Conservation (phyloP, 2,797 vertebrate genomes). For the Gallinago nigripennis region DNA sequence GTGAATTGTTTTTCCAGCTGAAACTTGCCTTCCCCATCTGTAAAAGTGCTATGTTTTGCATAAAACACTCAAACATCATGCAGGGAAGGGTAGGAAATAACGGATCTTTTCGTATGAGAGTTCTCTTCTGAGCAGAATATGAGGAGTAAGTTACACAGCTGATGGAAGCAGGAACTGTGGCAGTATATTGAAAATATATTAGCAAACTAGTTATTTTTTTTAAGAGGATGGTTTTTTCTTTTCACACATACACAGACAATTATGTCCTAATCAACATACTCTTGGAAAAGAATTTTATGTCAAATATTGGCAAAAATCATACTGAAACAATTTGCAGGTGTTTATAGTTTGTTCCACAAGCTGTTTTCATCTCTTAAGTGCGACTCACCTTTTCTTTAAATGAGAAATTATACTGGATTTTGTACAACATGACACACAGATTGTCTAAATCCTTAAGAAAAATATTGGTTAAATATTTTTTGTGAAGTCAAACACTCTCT, state of each 20-base stretch:
- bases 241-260: not conserved
- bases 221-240: not conserved
- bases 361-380: conserved; percentile 22
- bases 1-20: conserved; percentile 55
- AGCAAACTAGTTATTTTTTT: not conserved
- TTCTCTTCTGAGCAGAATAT: not conserved
- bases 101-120: conserved; percentile 7
- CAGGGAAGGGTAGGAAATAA: conserved; percentile 28
- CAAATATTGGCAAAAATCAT: not conserved
- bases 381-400: conserved; percentile 48
- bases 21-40: conserved; percentile 49
- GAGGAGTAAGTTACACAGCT: conserved; percentile 6
- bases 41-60: conserved; percentile 24
- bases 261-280: not conserved
- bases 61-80: conserved; percentile 27
- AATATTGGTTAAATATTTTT: conserved; percentile 12
- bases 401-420: conserved; percentile 33
- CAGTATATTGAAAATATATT: not conserved
- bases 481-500: not conserved
- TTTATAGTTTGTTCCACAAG: not conserved
- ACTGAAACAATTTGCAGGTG: not conserved
- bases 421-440: not conserved
- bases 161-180: not conserved
- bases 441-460: conserved; percentile 9
- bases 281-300: not conserved